phyloP scores from a whole-genome alignment of 2,113 vertebrate genomes.

The Xyrauchen texanus region DNA sequence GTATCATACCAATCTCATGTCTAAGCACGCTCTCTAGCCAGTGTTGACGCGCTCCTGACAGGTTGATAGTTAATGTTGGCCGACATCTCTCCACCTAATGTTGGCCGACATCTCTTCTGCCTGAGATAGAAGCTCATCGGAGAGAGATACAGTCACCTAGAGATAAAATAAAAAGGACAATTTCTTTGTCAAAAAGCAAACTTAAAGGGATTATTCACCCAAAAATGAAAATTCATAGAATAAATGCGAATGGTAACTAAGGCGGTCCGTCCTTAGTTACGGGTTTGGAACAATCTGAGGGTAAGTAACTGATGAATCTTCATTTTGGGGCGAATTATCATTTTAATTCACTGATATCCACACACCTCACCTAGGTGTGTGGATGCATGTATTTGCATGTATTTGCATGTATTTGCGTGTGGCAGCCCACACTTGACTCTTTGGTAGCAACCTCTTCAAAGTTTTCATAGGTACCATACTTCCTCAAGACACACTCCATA shows the following conservation, averaged over 20 bases:
- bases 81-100: conserved; percentile 91
- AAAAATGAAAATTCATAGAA: too few species aligned
- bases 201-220: too few species aligned
- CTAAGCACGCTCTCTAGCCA: conserved; percentile 98
- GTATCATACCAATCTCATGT: conserved; percentile 88
- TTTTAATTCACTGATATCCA: not conserved
- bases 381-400: conserved; percentile 94
- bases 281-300: too few species aligned
- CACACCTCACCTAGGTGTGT: conserved; percentile 97
- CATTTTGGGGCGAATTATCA: too few species aligned
- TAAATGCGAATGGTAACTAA: too few species aligned
- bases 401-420: conserved; percentile 94
- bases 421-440: conserved; percentile 90
- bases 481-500: conserved; percentile 87
- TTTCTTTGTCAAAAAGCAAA: not conserved
- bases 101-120: conserved; percentile 91
- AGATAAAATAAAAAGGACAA: not conserved
- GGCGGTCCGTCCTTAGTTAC: too few species aligned
- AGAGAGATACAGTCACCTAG: conserved; percentile 93
- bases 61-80: conserved; percentile 92
- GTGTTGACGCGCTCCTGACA: conserved; percentile 90
- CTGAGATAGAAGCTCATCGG: conserved; percentile 92
- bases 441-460: conserved; percentile 90
- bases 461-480: conserved; percentile 88
- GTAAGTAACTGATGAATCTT: too few species aligned